Conservation (phyloP, 2,888 invertebrate species). For the Myopa testacea region DNA sequence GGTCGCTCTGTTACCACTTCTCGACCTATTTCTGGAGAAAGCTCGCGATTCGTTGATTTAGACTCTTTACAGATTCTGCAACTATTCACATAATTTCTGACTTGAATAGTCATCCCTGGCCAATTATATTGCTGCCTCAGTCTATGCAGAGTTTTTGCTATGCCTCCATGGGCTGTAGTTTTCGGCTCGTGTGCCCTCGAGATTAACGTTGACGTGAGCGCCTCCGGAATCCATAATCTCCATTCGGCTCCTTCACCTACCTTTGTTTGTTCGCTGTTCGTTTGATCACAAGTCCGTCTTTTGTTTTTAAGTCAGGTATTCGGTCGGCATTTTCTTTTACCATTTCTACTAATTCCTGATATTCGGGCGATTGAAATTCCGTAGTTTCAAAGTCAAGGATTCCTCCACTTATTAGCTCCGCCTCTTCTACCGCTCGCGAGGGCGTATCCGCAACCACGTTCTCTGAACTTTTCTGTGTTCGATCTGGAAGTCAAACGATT, state of each 20-base stretch:
- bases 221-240: constrained; percentile 30
- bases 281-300: constrained; percentile 21
- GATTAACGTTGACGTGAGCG: neutral
- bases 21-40: constrained; percentile 24
- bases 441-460: too few species aligned
- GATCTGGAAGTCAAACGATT: too few species aligned
- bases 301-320: constrained; percentile 30
- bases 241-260: constrained; percentile 15
- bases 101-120: neutral
- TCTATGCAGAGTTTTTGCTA: too few species aligned
- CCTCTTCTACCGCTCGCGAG: too few species aligned
- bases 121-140: too few species aligned
- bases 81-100: neutral
- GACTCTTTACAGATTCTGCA: constrained; percentile 14
- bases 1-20: neutral
- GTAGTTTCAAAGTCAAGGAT: too few species aligned
- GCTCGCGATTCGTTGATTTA: neutral
- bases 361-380: constrained; percentile 6
- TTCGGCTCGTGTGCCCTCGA: too few species aligned
- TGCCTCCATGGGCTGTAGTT: too few species aligned
- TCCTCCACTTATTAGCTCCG: too few species aligned
- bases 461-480: too few species aligned
- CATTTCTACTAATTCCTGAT: constrained; percentile 15
- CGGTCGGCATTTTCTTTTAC: constrained; percentile 21
- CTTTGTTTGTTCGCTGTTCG: neutral